Conservation (phyloP, 2,113 vertebrate species). For the Mesembrinibis cayennensis region DNA sequence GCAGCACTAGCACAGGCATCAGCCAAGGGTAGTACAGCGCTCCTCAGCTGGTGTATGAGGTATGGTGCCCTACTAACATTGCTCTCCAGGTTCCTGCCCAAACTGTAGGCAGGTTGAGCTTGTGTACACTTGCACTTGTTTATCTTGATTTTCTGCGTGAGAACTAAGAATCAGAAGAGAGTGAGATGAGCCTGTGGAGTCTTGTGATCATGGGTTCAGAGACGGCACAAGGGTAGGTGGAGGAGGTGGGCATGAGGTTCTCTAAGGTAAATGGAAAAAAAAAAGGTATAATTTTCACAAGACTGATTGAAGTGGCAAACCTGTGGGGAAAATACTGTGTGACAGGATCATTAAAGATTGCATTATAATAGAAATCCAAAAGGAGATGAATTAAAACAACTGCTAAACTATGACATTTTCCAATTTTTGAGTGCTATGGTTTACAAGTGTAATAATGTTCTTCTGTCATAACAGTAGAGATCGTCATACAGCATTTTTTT, state of each 20-base stretch:
- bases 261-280: neutral
- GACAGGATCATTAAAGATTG: neutral
- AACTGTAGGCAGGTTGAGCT: neutral
- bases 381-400: neutral
- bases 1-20: neutral
- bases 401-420: neutral
- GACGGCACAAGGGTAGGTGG: neutral
- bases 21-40: neutral
- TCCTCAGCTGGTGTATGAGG: neutral
- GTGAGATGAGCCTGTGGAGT: accelerated
- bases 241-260: neutral
- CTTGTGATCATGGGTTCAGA: neutral
- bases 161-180: neutral
- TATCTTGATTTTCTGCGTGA: neutral
- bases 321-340: neutral
- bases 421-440: neutral
- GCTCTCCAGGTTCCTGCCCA: neutral
- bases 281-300: neutral
- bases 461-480: neutral
- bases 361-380: neutral
- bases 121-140: neutral
- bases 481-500: neutral
- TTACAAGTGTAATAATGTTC: neutral
- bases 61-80: no score
- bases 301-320: neutral